These are phyloP conservation scores for Amphipyra berbera DNA, from an alignment of 2,888 invertebrate species.

Conservation along the genomic window DNA sequence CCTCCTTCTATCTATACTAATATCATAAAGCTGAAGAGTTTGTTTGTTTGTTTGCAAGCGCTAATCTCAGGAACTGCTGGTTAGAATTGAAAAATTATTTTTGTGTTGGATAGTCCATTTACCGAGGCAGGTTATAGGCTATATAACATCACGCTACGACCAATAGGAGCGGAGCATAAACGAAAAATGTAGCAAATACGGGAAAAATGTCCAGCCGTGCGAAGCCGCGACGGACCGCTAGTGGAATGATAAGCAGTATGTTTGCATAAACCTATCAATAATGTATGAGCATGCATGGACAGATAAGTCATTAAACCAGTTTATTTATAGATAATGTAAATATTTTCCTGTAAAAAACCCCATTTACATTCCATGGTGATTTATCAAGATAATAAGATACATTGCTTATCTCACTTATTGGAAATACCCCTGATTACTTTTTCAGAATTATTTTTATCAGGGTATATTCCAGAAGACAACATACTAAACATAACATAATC, in stretches of 20 bases:
- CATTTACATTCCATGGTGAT: constrained; percentile 22
- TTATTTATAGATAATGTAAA: constrained; percentile 30
- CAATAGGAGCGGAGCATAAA: no score
- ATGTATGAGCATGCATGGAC: neutral
- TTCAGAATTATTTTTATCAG: neutral
- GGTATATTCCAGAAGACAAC: neutral
- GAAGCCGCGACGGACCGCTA: no score
- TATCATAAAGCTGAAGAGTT: no score
- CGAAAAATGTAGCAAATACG: no score
- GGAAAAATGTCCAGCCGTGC: no score
- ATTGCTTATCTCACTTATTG: constrained; percentile 21
- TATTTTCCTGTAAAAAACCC: constrained; percentile 36
- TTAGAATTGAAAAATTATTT: no score
- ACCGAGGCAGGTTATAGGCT: no score
- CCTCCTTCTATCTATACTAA: no score
- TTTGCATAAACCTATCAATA: constrained; percentile 11
- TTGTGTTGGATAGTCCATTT: no score
- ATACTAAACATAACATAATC: neutral
- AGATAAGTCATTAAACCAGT: constrained; percentile 2
- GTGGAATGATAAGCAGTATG: constrained; percentile 2
- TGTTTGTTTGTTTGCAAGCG: no score
- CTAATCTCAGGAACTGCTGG: no score
- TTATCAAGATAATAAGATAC: constrained; percentile 27
- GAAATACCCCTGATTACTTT: constrained; percentile 1
- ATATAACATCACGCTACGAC: no score